Evolutionary conservation across 2,113 vertebrate genomes (phyloP).

Genomic region (Physeter macrocephalus): DNA sequence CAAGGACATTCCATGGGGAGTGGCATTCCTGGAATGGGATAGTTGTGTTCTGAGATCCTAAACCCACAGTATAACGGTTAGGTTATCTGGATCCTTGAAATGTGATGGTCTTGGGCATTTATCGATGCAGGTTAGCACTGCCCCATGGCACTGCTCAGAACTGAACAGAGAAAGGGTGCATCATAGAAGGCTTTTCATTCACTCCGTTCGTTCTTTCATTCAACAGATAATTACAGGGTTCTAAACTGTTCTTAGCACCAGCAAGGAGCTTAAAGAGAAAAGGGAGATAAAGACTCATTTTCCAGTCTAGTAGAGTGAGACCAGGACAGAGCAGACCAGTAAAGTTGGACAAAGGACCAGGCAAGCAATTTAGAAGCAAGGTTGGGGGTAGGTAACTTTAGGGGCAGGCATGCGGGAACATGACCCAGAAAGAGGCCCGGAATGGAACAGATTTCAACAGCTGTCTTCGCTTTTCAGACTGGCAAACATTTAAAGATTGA

Average conservation of each 20-base stretch:
- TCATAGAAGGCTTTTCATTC: background rate
- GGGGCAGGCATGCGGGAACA: background rate
- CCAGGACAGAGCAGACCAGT: background rate
- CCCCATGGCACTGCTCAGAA: background rate
- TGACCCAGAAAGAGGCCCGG: background rate
- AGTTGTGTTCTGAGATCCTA: background rate
- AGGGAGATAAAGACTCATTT: background rate
- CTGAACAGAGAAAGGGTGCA: background rate
- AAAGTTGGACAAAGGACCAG: background rate
- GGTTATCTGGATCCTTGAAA: background rate
- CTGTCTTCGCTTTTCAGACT: background rate
- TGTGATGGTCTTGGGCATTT: background rate
- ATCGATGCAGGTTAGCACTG: background rate
- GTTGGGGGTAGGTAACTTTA: background rate
- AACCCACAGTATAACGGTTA: background rate
- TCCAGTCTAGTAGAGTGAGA: background rate
- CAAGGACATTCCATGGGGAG: background rate
- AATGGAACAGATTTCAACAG: background rate
- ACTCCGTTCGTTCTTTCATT: background rate
- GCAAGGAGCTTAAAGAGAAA: constrained; percentile 4
- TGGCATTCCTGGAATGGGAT: background rate
- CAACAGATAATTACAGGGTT: background rate
- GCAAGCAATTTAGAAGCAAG: constrained; percentile 13
- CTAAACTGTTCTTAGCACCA: background rate
- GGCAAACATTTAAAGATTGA: background rate